Evolutionary conservation across 2,113 vertebrate genomes (phyloP).

Genomic region (Castor canadensis): DNA sequence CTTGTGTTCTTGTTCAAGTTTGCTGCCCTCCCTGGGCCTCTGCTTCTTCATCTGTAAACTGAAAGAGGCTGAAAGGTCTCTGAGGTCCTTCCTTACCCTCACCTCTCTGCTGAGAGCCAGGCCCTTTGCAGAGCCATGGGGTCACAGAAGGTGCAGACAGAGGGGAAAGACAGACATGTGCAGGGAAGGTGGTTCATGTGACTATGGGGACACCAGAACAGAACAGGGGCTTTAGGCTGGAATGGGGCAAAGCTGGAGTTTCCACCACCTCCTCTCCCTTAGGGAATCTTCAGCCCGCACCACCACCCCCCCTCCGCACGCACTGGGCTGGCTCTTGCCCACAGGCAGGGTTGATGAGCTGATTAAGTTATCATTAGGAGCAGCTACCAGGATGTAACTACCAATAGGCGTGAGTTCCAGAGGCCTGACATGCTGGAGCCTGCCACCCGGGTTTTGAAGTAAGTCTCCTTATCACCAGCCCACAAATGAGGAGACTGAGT

Average conservation of each 20-base stretch:
- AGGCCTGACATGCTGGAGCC: not conserved
- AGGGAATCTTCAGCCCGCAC: not conserved
- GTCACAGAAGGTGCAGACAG: not conserved
- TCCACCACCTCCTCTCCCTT: not conserved
- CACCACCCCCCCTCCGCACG: too few relatives aligned
- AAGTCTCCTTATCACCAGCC: not conserved
- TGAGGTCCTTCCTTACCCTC: not conserved
- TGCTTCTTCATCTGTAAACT: not conserved
- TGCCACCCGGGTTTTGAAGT: not conserved
- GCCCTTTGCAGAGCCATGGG: not conserved
- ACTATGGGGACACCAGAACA: not conserved
- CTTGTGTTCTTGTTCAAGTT: not conserved
- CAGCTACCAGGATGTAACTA: not conserved
- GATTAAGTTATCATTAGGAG: not conserved
- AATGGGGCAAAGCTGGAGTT: not conserved
- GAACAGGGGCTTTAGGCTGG: too few relatives aligned
- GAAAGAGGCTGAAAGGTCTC: not conserved
- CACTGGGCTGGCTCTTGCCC: not conserved
- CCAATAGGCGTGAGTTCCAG: not conserved
- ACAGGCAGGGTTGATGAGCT: not conserved
- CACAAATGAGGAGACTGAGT: not conserved
- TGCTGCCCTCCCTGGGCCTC: not conserved
- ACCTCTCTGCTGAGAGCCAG: not conserved
- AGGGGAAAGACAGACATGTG: rapidly evolving
- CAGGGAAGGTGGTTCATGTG: too few relatives aligned